Percentiles rank a stretch among this genome's conserved stretches.
Conservation (phyloP, 2,113 vertebrate genomes). For the Pedionomus torquatus region DNA sequence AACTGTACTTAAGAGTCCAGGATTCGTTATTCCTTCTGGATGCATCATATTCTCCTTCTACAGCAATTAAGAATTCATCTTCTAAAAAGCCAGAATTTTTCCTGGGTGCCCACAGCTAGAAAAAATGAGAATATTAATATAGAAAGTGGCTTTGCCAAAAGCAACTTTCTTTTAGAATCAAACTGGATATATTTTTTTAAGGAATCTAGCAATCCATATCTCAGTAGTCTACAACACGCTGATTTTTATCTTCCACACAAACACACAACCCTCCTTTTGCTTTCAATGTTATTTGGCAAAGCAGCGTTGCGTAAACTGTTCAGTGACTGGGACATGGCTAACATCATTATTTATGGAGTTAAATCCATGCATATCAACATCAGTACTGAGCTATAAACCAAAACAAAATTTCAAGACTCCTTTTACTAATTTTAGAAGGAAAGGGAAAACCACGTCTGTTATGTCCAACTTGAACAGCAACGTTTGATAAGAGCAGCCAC, state of each 20-base stretch:
- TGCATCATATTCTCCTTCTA: neutral
- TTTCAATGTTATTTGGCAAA: slow-evolving; percentile 90
- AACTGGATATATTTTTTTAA: neutral
- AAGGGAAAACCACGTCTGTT: slow-evolving; percentile 49
- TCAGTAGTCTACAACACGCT: neutral
- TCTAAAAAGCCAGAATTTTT: neutral
- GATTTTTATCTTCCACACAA: neutral
- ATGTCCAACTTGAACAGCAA: slow-evolving; percentile 67
- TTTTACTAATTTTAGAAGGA: slow-evolving; percentile 6
- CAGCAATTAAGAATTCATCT: neutral
- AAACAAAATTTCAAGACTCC: slow-evolving; percentile 44
- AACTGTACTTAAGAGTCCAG: neutral
- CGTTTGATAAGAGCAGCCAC: slow-evolving; percentile 43
- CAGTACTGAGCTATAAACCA: slow-evolving; percentile 75
- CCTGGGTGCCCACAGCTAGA: neutral
- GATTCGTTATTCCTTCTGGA: neutral
- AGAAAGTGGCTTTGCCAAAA: slow-evolving; percentile 20
- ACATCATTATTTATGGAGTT: slow-evolving; percentile 56
- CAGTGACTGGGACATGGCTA: slow-evolving; percentile 75
- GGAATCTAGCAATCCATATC: neutral
- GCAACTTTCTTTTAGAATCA: neutral
- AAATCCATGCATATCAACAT: slow-evolving; percentile 70
- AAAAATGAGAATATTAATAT: neutral
- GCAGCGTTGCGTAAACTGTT: slow-evolving; percentile 79
- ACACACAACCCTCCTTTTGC: slow-evolving; percentile 69